A percentile compares a stretch with the other conserved stretches of the same genome.
Conservation (phyloP, 2,113 vertebrate species). For the Rhinogobius similis region DNA sequence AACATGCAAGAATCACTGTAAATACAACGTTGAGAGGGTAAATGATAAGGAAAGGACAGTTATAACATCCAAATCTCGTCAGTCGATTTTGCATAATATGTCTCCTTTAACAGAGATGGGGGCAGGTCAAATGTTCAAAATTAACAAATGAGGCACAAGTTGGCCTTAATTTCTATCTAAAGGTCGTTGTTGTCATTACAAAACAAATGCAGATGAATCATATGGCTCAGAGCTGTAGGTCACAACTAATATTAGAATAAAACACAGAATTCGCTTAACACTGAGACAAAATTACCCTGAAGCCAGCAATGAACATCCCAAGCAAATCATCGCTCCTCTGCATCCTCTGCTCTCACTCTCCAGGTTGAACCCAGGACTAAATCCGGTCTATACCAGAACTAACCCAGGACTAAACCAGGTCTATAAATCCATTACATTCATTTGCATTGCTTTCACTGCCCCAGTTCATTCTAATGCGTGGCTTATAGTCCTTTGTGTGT, state of each 20-base stretch:
- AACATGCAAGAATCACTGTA: no score
- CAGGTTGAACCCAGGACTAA: background rate
- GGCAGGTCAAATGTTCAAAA: no score
- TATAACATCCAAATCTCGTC: no score
- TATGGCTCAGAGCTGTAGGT: background rate
- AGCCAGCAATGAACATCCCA: no score
- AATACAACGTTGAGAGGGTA: no score
- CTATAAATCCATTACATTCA: background rate
- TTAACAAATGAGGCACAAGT: no score
- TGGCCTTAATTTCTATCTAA: background rate
- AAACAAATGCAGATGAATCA: background rate
- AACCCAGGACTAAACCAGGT: background rate
- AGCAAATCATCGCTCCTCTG: background rate
- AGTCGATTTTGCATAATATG: no score
- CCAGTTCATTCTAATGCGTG: background rate
- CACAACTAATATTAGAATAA: no score
- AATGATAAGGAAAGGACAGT: no score
- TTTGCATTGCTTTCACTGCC: background rate
- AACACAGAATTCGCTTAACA: no score
- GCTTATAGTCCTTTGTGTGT: background rate
- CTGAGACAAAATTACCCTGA: no score
- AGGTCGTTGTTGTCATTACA: background rate
- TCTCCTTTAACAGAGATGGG: no score
- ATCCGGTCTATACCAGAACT: background rate
- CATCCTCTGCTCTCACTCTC: background rate